Evolutionary conservation across 2,113 vertebrate species (phyloP).

Genomic region (Tonatia bakeri): DNA sequence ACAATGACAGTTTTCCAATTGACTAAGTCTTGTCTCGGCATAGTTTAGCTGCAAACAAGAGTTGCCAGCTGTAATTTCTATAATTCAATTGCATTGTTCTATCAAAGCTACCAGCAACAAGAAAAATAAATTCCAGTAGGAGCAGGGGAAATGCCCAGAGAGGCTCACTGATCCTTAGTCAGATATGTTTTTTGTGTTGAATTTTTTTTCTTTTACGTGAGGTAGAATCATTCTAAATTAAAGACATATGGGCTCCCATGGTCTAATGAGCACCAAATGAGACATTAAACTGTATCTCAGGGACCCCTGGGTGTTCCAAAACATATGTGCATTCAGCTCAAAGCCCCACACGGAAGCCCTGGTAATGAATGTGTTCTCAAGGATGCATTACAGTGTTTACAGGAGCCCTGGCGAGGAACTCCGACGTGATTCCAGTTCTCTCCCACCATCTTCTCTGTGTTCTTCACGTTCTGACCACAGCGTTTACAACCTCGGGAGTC

Average conservation of each 20-base stretch:
- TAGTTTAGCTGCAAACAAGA: constrained; percentile 91
- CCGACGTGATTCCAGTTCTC: not conserved
- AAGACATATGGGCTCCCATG: not conserved
- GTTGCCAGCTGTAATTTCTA: constrained; percentile 65
- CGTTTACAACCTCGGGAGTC: not conserved
- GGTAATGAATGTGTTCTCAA: constrained; percentile 27
- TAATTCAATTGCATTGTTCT: constrained; percentile 38
- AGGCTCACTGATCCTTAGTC: not conserved
- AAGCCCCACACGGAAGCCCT: not conserved
- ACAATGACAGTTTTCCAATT: constrained; percentile 95
- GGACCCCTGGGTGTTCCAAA: not conserved
- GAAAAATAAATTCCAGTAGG: not conserved
- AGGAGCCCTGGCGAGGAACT: constrained; percentile 17
- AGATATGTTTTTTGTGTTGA: not conserved
- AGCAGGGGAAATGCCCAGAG: not conserved
- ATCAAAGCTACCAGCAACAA: constrained; percentile 49
- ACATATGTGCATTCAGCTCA: not conserved
- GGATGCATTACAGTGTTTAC: constrained; percentile 21
- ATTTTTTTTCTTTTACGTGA: not conserved
- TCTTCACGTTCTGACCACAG: not conserved
- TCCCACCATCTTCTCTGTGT: not conserved
- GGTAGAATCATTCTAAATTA: constrained; percentile 43
- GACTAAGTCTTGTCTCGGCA: constrained; percentile 94
- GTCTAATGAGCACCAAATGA: constrained; percentile 64
- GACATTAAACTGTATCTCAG: constrained; percentile 36